A percentile compares a stretch with the other conserved stretches of the same genome.
These are phyloP conservation scores for Neoascia interrupta DNA, from an alignment of 2,888 invertebrate species.

Conservation along the genomic window DNA sequence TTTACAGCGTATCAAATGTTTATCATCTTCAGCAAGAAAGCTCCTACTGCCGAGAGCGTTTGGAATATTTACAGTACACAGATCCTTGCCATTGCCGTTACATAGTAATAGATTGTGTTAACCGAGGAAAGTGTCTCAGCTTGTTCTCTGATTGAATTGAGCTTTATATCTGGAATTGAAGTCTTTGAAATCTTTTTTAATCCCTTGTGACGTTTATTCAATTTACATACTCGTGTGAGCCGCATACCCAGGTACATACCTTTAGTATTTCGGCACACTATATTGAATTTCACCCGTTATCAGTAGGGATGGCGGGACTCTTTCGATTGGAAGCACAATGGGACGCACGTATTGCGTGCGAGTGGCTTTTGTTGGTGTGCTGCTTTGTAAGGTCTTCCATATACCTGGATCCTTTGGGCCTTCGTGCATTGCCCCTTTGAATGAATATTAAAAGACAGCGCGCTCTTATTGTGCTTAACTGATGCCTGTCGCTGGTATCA, in stretches of 20 bases:
- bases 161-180: conserved; percentile 57
- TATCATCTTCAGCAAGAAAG: conserved; percentile 23
- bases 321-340: conserved; percentile 68
- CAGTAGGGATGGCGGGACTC: conserved; percentile 64
- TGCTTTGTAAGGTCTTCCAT: too few relatives aligned
- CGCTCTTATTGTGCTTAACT: conserved; percentile 4
- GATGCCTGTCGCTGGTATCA: conserved; percentile 21
- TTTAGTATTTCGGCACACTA: conserved; percentile 35
- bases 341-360: conserved; percentile 70
- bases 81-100: background rate
- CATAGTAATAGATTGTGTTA: background rate
- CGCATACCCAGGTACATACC: conserved; percentile 7
- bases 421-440: conserved; percentile 38
- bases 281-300: conserved; percentile 69
- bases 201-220: conserved; percentile 66
- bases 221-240: conserved; percentile 44
- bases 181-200: conserved; percentile 65
- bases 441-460: conserved; percentile 62
- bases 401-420: conserved; percentile 59
- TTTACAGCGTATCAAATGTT: conserved; percentile 45
- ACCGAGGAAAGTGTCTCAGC: conserved; percentile 10
- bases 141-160: conserved; percentile 53
- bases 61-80: conserved; percentile 13
- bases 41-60: conserved; percentile 13
- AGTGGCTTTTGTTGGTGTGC: conserved; percentile 64